phyloP scores from a whole-genome alignment of 2,888 invertebrate species.

The Archips crataeganus region DNA sequence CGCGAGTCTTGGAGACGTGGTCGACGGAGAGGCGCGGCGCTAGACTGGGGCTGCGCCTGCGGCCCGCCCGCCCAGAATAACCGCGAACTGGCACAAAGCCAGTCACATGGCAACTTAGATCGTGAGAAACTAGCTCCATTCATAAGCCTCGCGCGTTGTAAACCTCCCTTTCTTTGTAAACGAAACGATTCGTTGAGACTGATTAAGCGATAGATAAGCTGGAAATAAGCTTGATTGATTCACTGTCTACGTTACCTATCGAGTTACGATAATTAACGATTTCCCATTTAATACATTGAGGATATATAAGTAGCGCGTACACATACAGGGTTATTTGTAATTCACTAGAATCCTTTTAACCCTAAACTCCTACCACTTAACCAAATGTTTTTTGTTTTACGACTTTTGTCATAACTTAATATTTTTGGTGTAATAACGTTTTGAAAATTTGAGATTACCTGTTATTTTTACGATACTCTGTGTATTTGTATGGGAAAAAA shows the following conservation, averaged over 20 bases:
- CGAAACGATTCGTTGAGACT: not conserved
- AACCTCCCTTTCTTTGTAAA: constrained; percentile 37
- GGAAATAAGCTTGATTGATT: constrained; percentile 6
- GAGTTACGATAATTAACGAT: not conserved
- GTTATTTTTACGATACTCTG: too few species aligned
- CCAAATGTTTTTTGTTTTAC: too few species aligned
- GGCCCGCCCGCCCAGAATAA: constrained; percentile 79
- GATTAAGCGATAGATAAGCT: not conserved
- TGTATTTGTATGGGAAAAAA: too few species aligned
- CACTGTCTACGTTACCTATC: not conserved
- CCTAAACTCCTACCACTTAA: too few species aligned
- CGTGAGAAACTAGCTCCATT: constrained; percentile 68
- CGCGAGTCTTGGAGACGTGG: constrained; percentile 41
- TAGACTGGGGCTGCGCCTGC: constrained; percentile 74
- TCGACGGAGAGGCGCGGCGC: constrained; percentile 66
- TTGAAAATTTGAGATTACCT: too few species aligned
- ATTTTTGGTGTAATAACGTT: too few species aligned
- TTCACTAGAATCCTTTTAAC: too few species aligned
- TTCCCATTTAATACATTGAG: not conserved
- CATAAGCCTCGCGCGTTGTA: constrained; percentile 60
- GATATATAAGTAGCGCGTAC: too few species aligned
- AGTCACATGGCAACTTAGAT: constrained; percentile 59
- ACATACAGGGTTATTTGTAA: too few species aligned
- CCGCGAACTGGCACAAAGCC: constrained; percentile 69
- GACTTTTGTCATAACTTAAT: too few species aligned